A percentile compares a stretch with the other conserved stretches of the same genome.
Evolutionary conservation across 1,140 invertebrate genomes (phyloP).

Genomic region (Eurosta solidaginis): DNA sequence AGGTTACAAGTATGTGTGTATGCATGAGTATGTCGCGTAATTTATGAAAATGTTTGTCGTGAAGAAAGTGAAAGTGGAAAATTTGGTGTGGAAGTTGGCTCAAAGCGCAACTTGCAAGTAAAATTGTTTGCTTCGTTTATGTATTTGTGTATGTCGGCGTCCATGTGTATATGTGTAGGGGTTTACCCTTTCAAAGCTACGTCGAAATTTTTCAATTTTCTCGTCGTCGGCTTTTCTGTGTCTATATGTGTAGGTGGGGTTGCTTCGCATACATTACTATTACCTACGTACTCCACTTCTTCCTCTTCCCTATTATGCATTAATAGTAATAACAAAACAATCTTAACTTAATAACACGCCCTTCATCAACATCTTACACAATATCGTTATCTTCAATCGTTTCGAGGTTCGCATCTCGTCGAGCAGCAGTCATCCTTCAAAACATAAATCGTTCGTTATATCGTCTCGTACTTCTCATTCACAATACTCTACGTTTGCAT

Average conservation of each 20-base stretch:
- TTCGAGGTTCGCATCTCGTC: slow-evolving; percentile 1
- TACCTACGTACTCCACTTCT: not conserved
- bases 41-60: not conserved
- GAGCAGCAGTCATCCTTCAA: not conserved
- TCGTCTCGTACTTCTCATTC: not conserved
- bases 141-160: not conserved
- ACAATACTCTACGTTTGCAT: not conserved
- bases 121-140: not conserved
- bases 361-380: slow-evolving; percentile 5
- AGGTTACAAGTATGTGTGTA: not conserved
- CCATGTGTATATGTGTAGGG: not conserved
- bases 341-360: slow-evolving; percentile 21
- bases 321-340: not conserved
- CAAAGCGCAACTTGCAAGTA: not conserved
- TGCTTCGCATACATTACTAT: not conserved
- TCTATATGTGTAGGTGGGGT: slow-evolving; percentile 24
- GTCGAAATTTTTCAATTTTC: not conserved
- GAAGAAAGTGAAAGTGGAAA: not conserved
- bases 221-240: not conserved
- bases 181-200: no score
- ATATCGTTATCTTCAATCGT: not conserved
- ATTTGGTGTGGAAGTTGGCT: not conserved
- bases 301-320: not conserved
- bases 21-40: not conserved
- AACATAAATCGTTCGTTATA: slow-evolving; percentile 9